These are phyloP conservation scores for Ecliptopera silaceata DNA, from an alignment of 2,888 invertebrate genomes.

Conservation along the genomic window DNA sequence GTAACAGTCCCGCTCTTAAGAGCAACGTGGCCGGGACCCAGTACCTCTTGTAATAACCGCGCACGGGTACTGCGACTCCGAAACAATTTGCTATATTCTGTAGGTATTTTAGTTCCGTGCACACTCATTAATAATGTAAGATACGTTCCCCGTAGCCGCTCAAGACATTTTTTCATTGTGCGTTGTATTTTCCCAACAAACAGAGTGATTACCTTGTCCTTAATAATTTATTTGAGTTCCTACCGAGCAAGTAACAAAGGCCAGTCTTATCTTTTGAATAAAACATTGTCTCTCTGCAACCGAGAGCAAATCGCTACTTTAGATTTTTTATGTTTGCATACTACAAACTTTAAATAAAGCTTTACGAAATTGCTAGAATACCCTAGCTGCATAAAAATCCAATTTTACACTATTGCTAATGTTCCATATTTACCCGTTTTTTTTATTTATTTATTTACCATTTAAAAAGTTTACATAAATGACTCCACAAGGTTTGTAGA, in stretches of 20 bases:
- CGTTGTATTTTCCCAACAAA: slow-evolving; percentile 61
- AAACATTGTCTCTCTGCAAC: slow-evolving; percentile 65
- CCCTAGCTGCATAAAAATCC: slow-evolving; percentile 2
- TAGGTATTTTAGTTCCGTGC: slow-evolving; percentile 44
- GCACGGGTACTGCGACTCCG: slow-evolving; percentile 30
- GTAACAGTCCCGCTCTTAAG: slow-evolving; percentile 43
- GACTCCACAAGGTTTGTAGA: not conserved
- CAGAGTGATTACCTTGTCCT: slow-evolving; percentile 70
- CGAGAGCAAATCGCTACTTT: slow-evolving; percentile 55
- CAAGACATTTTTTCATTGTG: slow-evolving; percentile 61
- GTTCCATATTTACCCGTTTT: no score
- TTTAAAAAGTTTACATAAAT: no score
- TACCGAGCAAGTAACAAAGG: slow-evolving; percentile 70
- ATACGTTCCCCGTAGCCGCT: slow-evolving; percentile 51
- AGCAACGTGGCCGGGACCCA: slow-evolving; percentile 29
- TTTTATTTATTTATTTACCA: no score
- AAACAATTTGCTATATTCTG: slow-evolving; percentile 37
- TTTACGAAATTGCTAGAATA: slow-evolving; percentile 17
- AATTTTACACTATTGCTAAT: not conserved
- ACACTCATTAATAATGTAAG: slow-evolving; percentile 51
- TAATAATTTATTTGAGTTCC: slow-evolving; percentile 73
- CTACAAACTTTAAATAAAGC: slow-evolving; percentile 29
- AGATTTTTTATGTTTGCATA: slow-evolving; percentile 49
- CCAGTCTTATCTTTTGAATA: slow-evolving; percentile 72
- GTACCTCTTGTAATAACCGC: slow-evolving; percentile 36